phyloP scores from a whole-genome alignment of 2,888 invertebrate species.

The Yponomeuta cagnagella region DNA sequence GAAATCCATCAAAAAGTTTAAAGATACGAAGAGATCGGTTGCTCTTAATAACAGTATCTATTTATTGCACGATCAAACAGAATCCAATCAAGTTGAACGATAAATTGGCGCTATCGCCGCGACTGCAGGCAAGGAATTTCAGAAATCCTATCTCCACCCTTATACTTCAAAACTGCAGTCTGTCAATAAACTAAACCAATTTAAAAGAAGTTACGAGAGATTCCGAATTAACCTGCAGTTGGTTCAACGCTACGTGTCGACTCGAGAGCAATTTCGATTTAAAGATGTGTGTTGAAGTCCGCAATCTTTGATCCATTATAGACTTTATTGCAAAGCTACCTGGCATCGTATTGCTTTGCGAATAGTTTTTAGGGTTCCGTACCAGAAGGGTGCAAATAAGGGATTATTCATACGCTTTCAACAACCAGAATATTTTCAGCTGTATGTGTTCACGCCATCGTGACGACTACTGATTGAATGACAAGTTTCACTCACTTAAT shows the following conservation, averaged over 20 bases:
- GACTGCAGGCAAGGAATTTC: not conserved
- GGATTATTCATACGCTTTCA: too few relatives aligned
- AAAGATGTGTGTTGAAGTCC: not conserved
- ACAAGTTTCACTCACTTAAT: too few relatives aligned
- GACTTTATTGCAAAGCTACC: not conserved
- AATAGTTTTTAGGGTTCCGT: not conserved
- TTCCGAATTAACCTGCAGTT: conserved; percentile 9
- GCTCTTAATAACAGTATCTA: too few relatives aligned
- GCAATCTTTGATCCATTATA: not conserved
- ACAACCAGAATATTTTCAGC: too few relatives aligned
- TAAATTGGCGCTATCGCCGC: not conserved
- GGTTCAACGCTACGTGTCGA: not conserved
- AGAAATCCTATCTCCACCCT: not conserved
- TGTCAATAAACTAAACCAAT: conserved; percentile 9
- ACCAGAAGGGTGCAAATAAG: too few relatives aligned
- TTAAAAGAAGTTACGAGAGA: conserved; percentile 3
- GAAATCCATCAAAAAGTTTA: too few relatives aligned
- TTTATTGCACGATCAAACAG: not conserved
- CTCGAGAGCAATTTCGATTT: conserved; percentile 6
- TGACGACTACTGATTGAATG: too few relatives aligned
- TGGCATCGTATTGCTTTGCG: not conserved
- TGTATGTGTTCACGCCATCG: too few relatives aligned
- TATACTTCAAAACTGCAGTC: not conserved
- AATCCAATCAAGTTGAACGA: not conserved
- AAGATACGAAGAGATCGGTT: too few relatives aligned